Conservation (phyloP, 2,797 vertebrate species). For the Gobionotothen gibberifrons region DNA sequence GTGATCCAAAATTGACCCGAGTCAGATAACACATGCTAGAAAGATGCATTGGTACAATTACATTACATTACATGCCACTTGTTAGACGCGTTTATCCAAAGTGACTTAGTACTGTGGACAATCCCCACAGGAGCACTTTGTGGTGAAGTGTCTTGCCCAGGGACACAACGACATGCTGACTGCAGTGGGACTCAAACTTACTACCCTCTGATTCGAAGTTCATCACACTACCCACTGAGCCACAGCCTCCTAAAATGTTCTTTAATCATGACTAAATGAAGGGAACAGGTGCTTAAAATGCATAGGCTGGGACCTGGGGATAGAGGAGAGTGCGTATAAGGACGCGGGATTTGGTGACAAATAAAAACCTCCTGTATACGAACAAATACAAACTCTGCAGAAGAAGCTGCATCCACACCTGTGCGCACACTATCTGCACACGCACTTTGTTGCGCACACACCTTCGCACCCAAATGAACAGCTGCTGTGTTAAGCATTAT, state of each 20-base stretch:
- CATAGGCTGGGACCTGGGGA: conserved; percentile 45
- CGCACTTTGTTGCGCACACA: conserved; percentile 13
- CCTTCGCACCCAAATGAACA: conserved; percentile 59
- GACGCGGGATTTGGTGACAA: conserved; percentile 27
- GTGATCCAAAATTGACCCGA: too few relatives aligned
- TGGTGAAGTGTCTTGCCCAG: too few relatives aligned
- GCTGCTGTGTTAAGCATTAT: conserved; percentile 73
- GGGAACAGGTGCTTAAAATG: conserved; percentile 36
- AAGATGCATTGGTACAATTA: too few relatives aligned
- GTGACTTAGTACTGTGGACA: too few relatives aligned
- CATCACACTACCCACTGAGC: too few relatives aligned
- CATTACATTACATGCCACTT: too few relatives aligned
- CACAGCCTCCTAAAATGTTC: background rate
- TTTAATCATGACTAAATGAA: conserved; percentile 30
- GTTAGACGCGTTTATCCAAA: too few relatives aligned
- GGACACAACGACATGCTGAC: too few relatives aligned
- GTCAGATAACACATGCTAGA: background rate
- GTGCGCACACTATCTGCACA: background rate
- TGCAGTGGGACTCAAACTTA: too few relatives aligned
- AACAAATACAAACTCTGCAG: conserved; percentile 11
- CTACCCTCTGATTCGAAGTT: too few relatives aligned
- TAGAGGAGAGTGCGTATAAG: conserved; percentile 19
- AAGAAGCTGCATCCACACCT: conserved; percentile 29
- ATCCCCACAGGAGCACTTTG: too few relatives aligned
- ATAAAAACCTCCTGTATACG: background rate